Conservation (phyloP, 2,888 invertebrate species). For the Hermaeophaga mercurialis region DNA sequence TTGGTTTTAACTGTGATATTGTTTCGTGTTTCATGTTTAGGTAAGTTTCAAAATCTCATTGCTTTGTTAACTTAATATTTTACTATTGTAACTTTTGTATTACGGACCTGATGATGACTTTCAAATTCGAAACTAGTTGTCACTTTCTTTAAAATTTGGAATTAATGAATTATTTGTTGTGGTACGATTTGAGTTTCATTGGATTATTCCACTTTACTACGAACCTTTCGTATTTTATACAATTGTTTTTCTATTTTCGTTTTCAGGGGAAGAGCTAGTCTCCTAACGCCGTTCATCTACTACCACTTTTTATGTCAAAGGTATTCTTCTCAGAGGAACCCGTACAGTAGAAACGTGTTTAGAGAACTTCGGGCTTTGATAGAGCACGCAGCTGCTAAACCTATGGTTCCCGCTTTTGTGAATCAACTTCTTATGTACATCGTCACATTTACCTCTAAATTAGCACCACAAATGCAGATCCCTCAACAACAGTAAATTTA, state of each 20-base stretch:
- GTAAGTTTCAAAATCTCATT: too few relatives aligned
- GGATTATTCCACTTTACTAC: too few relatives aligned
- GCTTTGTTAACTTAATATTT: too few relatives aligned
- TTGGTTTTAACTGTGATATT: too few relatives aligned
- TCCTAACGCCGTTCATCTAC: constrained; percentile 94
- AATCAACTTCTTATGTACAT: constrained; percentile 64
- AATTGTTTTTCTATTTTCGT: background rate
- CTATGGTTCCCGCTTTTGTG: constrained; percentile 71
- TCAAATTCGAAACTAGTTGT: too few relatives aligned
- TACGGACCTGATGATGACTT: too few relatives aligned
- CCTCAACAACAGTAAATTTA: constrained; percentile 44
- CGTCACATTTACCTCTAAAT: constrained; percentile 74
- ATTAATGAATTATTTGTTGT: too few relatives aligned
- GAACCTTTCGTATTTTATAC: too few relatives aligned
- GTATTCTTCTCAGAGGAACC: constrained; percentile 93
- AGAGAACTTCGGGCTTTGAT: constrained; percentile 78
- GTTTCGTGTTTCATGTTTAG: too few relatives aligned
- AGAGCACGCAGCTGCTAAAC: constrained; percentile 70
- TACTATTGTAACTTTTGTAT: too few relatives aligned
- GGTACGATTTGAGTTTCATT: too few relatives aligned
- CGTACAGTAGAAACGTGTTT: constrained; percentile 93
- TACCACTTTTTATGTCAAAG: constrained; percentile 94
- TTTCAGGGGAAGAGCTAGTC: constrained; percentile 82
- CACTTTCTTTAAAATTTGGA: too few relatives aligned
- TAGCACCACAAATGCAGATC: constrained; percentile 70